Percentiles rank a stretch among this genome's conserved stretches.
Conservation (phyloP, 35 echinoderm and acorn worm genomes). For the Apostichopus californicus region DNA sequence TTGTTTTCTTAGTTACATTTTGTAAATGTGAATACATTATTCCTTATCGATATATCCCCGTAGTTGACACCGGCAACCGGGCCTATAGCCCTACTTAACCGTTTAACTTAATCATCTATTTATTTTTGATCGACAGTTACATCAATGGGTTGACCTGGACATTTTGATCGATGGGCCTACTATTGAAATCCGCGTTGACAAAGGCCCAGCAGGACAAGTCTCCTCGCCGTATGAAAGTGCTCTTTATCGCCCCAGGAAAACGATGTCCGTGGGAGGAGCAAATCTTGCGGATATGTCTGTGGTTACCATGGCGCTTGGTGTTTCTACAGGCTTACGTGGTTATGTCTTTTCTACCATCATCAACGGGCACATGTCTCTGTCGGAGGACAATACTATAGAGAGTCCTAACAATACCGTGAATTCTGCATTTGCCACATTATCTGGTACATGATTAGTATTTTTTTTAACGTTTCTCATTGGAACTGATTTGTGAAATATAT, state of each 20-base stretch:
- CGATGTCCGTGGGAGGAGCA: constrained; percentile 13
- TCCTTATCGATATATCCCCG: too few species aligned
- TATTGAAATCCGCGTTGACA: constrained; percentile 39
- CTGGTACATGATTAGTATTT: not conserved
- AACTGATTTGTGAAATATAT: too few species aligned
- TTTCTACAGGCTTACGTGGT: not conserved
- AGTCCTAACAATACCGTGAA: constrained; percentile 16
- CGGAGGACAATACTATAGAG: not conserved
- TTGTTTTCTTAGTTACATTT: too few species aligned
- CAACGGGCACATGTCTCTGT: not conserved
- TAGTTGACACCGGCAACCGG: too few species aligned
- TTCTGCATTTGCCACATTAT: constrained; percentile 34
- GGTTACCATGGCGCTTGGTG: not conserved
- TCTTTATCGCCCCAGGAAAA: not conserved
- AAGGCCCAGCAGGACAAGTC: constrained; percentile 52
- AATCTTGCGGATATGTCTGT: constrained; percentile 4
- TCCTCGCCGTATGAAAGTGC: not conserved
- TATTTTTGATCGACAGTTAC: constrained; percentile 21
- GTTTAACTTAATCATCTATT: not conserved
- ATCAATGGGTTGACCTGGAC: constrained; percentile 50
- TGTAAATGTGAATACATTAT: too few species aligned
- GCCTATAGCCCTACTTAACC: too few species aligned
- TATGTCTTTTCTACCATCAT: constrained; percentile 12
- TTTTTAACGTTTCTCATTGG: too few species aligned
- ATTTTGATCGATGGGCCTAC: constrained; percentile 42